Percentiles rank a stretch among this genome's conserved stretches.
phyloP scores from a whole-genome alignment of 2,888 invertebrate genomes.

The Oscheius sp. region DNA sequence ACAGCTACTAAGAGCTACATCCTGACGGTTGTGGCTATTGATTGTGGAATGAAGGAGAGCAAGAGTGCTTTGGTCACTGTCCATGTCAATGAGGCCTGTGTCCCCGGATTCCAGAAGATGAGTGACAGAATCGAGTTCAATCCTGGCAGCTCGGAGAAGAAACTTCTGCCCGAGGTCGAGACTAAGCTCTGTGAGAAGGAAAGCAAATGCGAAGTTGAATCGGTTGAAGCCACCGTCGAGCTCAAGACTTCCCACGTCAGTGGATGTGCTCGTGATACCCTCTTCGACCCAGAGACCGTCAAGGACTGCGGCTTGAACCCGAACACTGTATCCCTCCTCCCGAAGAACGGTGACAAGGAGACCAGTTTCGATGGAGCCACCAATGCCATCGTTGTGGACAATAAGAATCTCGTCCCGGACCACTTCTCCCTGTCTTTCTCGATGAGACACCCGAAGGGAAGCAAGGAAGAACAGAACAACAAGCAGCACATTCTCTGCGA shows the following conservation, averaged over 20 bases:
- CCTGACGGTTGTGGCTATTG: conserved; percentile 93
- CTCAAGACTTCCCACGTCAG: conserved; percentile 88
- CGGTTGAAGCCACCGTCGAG: conserved; percentile 77
- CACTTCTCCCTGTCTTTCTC: conserved; percentile 90
- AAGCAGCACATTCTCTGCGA: conserved; percentile 97
- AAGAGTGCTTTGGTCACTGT: conserved; percentile 95
- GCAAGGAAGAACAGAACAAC: conserved; percentile 83
- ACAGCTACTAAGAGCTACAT: conserved; percentile 94
- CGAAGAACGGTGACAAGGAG: conserved; percentile 27
- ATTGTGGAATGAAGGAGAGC: conserved; percentile 89
- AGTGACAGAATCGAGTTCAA: conserved; percentile 83
- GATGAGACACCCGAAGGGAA: conserved; percentile 88
- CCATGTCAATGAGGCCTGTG: conserved; percentile 82
- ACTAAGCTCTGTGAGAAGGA: conserved; percentile 51
- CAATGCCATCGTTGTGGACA: conserved; percentile 39
- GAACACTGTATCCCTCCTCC: conserved; percentile 13
- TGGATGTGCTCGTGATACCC: conserved; percentile 92
- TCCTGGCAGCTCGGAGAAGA: conserved; percentile 84
- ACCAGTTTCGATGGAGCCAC: conserved; percentile 37
- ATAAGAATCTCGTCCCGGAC: conserved; percentile 75
- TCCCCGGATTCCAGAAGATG: conserved; percentile 48
- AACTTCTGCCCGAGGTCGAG: conserved; percentile 77
- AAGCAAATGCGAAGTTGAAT: conserved; percentile 47
- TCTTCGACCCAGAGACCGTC: conserved; percentile 77
- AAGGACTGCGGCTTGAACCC: conserved; percentile 41